Evolutionary conservation across 2,797 vertebrate genomes (phyloP).

Genomic region (Spheniscus humboldti): DNA sequence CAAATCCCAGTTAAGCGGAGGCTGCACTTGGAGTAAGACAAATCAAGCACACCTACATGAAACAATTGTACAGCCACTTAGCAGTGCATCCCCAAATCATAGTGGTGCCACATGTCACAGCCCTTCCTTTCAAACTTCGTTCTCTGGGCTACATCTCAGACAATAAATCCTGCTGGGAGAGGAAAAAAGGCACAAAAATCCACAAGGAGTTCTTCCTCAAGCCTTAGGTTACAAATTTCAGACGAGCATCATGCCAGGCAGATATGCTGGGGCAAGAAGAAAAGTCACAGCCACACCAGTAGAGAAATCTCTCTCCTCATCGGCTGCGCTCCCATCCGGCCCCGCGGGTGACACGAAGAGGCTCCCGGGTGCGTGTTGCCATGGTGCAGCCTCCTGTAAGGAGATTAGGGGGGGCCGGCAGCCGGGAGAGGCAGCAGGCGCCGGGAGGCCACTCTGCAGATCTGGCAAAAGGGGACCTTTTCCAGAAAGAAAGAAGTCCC

Average conservation of each 20-base stretch:
- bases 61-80: conserved; percentile 83
- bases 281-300: background rate
- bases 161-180: conserved; percentile 31
- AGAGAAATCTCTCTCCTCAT: background rate
- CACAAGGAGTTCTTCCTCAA: background rate
- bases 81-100: conserved; percentile 82
- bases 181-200: conserved; percentile 18
- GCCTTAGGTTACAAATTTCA: conserved; percentile 36
- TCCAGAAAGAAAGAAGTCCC: background rate
- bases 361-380: conserved; percentile 72
- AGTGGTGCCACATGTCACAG: conserved; percentile 59
- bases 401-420: conserved; percentile 63
- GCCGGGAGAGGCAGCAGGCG: conserved; percentile 24
- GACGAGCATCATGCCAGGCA: background rate
- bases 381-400: conserved; percentile 70
- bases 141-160: conserved; percentile 49
- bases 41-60: conserved; percentile 80
- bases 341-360: conserved; percentile 69
- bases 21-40: conserved; percentile 1
- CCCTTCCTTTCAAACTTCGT: background rate
- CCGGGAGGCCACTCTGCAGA: background rate
- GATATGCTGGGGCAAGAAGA: background rate
- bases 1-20: background rate
- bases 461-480: conserved; percentile 35
- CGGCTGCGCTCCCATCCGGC: background rate